Evolutionary conservation across 2,797 vertebrate genomes (phyloP), one percentile per base, ranked within the genome.

Genomic region (Hoplostethus mediterraneus): DNA sequence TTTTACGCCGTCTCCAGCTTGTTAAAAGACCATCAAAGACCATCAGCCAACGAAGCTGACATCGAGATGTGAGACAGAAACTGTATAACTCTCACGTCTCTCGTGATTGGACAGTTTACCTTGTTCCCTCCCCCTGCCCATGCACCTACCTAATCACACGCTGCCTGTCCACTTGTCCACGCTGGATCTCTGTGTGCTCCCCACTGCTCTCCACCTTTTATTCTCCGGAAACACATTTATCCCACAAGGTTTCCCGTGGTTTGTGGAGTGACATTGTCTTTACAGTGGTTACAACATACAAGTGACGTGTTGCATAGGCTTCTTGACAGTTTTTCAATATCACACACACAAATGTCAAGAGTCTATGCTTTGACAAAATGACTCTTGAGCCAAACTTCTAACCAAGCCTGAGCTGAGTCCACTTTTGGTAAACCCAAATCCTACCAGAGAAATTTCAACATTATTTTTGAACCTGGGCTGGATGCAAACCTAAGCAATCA

Each of bases 1-100:
- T 90, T 94, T 52, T 92, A 91, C 75, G 77, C 91, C 42, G 90
- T 94, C 79, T 85, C 92, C 5, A 86, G 87, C 56, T 75, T 89
- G 0, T 44, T 93, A 36, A 92, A 91, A 79, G 80, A 90, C 21
- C n/a, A n/a, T n/a, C n/a, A n/a, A n/a, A 48, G 47, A 16, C 7
- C 84, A 21, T 40, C 85, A 63, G 75, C 81, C 73, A 89, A 88
- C 70, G 91, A 93, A 36, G 71, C 85, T 84, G 78, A 85, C 1
- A 80, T 75, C 0, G 92, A 94, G 80, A 87, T 92, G 76, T 94
- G 87, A 94, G 55, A 64, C 10, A 25, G 36, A 74, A 69, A 76
- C 78, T 58, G 17, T 25, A 42, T 59, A 44, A 72, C 21, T 51
- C 63, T 48, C 31, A 54, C 40, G 45, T 21, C 51, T 63, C 38